Evolutionary conservation across 1,140 invertebrate genomes (phyloP).

Genomic region (Drosophila burlai): DNA sequence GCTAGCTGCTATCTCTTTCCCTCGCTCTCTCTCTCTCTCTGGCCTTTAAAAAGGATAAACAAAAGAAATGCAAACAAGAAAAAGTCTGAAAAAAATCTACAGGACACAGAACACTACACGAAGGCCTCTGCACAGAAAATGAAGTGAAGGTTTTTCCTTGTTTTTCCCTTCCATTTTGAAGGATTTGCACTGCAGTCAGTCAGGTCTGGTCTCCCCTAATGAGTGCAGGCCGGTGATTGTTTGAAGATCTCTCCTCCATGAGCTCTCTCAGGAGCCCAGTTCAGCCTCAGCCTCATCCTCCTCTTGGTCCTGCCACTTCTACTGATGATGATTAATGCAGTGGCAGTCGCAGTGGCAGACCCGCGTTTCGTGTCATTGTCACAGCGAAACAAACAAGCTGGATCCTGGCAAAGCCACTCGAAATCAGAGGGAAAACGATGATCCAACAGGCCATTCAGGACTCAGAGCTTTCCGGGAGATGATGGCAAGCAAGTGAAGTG

Average conservation of each 20-base stretch:
- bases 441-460: conserved; percentile 8
- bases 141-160: conserved; percentile 41
- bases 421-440: conserved; percentile 34
- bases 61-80: conserved; percentile 39
- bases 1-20: neutral
- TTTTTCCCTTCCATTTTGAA: conserved; percentile 3
- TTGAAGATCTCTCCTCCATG: conserved; percentile 12
- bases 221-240: conserved; percentile 39
- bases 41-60: conserved; percentile 53
- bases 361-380: conserved; percentile 72
- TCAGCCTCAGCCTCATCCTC: neutral
- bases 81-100: conserved; percentile 13
- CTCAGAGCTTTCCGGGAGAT: neutral
- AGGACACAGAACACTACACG: conserved; percentile 9
- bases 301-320: neutral
- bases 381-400: conserved; percentile 52
- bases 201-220: conserved; percentile 47
- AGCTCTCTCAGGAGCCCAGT: conserved; percentile 11
- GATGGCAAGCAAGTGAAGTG: conserved; percentile 6
- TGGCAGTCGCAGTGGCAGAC: conserved; percentile 47
- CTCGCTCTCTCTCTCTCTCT: neutral
- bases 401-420: conserved; percentile 53
- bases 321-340: conserved; percentile 69
- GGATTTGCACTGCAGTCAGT: conserved; percentile 37
- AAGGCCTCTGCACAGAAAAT: conserved; percentile 44